Conservation (phyloP, 2,113 vertebrate genomes). For the Hemiscyllium ocellatum region DNA sequence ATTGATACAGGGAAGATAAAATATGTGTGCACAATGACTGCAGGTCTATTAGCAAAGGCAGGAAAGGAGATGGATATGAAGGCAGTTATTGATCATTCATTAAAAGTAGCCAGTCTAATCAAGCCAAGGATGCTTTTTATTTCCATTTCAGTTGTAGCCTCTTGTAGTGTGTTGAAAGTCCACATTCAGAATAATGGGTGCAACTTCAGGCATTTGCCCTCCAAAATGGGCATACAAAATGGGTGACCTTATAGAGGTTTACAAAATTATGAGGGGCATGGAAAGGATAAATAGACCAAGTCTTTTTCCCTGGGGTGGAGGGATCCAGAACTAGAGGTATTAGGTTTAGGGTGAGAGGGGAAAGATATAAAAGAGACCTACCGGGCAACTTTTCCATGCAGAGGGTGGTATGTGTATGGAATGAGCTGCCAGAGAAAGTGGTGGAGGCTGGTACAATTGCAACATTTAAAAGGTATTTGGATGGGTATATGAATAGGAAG, state of each 20-base stretch:
- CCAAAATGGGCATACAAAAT: neutral
- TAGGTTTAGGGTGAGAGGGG: no score
- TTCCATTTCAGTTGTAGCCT: neutral
- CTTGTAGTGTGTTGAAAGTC: neutral
- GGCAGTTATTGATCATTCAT: constrained; percentile 27
- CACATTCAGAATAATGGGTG: neutral
- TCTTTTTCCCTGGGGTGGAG: no score
- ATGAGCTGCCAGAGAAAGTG: no score
- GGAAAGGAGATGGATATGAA: constrained; percentile 18
- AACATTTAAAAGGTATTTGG: no score
- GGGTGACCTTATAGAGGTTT: no score
- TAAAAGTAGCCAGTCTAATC: neutral
- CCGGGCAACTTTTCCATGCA: no score
- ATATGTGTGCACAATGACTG: neutral
- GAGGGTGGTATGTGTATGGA: no score
- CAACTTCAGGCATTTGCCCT: neutral
- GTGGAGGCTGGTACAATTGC: no score
- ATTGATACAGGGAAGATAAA: constrained; percentile 11
- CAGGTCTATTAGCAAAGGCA: neutral
- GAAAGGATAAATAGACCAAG: neutral
- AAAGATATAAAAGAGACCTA: no score
- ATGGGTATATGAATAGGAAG: no score
- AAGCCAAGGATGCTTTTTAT: neutral
- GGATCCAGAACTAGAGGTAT: no score
- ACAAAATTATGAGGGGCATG: no score